Conservation (phyloP, 2,797 vertebrate species). For the Sebastes diploproa region DNA sequence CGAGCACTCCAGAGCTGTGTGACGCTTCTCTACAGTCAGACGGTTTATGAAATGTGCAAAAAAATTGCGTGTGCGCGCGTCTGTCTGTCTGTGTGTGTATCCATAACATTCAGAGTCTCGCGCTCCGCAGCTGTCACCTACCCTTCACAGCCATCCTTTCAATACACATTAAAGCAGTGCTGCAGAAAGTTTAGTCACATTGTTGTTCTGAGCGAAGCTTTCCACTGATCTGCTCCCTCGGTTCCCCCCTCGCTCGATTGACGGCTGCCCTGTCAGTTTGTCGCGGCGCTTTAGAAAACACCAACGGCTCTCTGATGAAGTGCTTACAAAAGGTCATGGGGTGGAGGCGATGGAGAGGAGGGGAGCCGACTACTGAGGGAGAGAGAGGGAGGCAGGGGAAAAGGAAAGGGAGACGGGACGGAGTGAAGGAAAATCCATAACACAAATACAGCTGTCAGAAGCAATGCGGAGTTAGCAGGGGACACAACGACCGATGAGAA, state of each 20-base stretch:
- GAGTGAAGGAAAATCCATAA: constrained; percentile 88
- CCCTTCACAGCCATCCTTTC: constrained; percentile 66
- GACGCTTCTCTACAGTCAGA: constrained; percentile 46
- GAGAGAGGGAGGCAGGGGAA: constrained; percentile 50
- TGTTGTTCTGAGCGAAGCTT: constrained; percentile 74
- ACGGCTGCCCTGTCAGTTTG: constrained; percentile 83
- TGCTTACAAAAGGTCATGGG: constrained; percentile 79
- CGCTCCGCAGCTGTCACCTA: constrained; percentile 73
- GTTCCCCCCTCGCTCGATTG: constrained; percentile 72
- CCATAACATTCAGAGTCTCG: constrained; percentile 28
- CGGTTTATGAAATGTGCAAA: constrained; percentile 56
- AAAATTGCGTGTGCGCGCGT: not conserved
- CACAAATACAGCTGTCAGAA: constrained; percentile 87
- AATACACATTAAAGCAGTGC: constrained; percentile 73
- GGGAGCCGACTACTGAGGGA: constrained; percentile 65
- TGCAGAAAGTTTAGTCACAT: constrained; percentile 77
- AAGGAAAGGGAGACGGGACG: constrained; percentile 66
- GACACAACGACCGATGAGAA: constrained; percentile 58
- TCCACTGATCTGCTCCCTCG: constrained; percentile 74
- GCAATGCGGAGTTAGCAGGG: constrained; percentile 79
- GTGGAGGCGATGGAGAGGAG: constrained; percentile 62
- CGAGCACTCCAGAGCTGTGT: constrained; percentile 35
- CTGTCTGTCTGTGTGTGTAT: not conserved
- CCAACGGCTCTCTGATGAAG: constrained; percentile 82
- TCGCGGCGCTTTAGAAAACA: constrained; percentile 82